Evolutionary conservation across 2,888 invertebrate species (phyloP).

Genomic region (Bugulina stolonifera): DNA sequence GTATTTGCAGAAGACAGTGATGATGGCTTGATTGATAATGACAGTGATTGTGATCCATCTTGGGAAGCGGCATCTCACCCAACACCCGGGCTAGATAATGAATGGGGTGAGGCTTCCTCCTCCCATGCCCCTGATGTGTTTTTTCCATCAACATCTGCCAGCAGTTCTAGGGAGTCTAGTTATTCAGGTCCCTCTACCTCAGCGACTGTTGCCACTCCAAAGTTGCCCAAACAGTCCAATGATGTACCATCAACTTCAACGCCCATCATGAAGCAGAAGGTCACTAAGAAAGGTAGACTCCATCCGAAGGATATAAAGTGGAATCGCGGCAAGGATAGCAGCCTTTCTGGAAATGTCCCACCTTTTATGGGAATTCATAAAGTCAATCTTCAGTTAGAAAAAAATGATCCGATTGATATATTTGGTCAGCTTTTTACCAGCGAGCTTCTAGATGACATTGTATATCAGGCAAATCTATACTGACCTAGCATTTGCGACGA

Average conservation of each 20-base stretch:
- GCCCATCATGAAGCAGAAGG: not conserved
- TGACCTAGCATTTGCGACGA: too few relatives aligned
- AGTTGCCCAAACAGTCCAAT: not conserved
- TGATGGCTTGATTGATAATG: not conserved
- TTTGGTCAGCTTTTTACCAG: not conserved
- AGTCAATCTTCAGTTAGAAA: not conserved
- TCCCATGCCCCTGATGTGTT: not conserved
- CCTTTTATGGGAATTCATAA: too few relatives aligned
- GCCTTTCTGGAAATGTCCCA: not conserved
- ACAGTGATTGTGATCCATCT: not conserved
- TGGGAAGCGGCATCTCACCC: not conserved
- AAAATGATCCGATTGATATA: not conserved
- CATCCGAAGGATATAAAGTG: not conserved
- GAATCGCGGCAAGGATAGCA: not conserved
- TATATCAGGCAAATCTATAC: too few relatives aligned
- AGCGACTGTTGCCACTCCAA: not conserved
- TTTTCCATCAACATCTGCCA: not conserved
- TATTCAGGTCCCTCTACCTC: not conserved
- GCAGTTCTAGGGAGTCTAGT: not conserved
- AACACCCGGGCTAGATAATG: not conserved
- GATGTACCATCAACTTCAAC: not conserved
- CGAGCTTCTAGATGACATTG: not conserved
- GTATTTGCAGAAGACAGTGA: not conserved
- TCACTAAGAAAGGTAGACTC: not conserved
- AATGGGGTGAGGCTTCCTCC: not conserved